phyloP scores from a whole-genome alignment of 2,797 vertebrate species.

The Rhynchonycteris naso region DNA sequence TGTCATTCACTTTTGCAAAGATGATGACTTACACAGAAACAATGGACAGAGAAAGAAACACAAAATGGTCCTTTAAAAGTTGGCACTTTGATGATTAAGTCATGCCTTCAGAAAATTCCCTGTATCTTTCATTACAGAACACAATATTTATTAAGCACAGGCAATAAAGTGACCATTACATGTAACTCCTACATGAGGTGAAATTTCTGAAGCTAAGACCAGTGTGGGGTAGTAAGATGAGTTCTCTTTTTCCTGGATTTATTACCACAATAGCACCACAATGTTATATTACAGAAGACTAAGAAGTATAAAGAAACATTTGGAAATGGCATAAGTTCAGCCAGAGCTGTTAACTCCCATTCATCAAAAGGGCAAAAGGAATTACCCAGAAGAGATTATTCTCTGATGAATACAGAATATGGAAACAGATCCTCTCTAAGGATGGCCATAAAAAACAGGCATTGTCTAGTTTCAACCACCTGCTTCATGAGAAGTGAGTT shows the following conservation, averaged over 20 bases:
- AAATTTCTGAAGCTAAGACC: slow-evolving; percentile 29
- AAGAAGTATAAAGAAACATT: slow-evolving; percentile 19
- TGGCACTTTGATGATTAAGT: slow-evolving; percentile 85
- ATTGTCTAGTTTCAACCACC: not conserved
- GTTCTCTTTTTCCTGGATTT: slow-evolving; percentile 27
- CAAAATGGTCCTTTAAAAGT: slow-evolving; percentile 84
- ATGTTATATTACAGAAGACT: not conserved
- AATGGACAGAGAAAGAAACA: slow-evolving; percentile 74
- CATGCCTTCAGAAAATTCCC: slow-evolving; percentile 79
- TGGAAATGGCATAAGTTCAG: slow-evolving; percentile 6
- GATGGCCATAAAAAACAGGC: not conserved
- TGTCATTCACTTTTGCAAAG: slow-evolving; percentile 39
- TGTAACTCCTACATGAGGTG: not conserved
- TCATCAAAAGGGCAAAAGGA: not conserved
- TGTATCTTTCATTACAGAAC: slow-evolving; percentile 83
- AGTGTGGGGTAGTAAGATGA: not conserved
- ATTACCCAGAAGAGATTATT: not conserved
- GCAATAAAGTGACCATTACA: slow-evolving; percentile 78
- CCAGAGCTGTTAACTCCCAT: not conserved
- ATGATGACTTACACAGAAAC: slow-evolving; percentile 71
- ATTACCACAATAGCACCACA: not conserved
- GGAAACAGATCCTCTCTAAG: not conserved
- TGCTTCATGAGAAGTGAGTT: not conserved
- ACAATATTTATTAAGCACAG: slow-evolving; percentile 55
- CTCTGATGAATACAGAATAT: not conserved